Evolutionary conservation across 2,888 invertebrate species (phyloP).

Genomic region (Tachina fera): DNA sequence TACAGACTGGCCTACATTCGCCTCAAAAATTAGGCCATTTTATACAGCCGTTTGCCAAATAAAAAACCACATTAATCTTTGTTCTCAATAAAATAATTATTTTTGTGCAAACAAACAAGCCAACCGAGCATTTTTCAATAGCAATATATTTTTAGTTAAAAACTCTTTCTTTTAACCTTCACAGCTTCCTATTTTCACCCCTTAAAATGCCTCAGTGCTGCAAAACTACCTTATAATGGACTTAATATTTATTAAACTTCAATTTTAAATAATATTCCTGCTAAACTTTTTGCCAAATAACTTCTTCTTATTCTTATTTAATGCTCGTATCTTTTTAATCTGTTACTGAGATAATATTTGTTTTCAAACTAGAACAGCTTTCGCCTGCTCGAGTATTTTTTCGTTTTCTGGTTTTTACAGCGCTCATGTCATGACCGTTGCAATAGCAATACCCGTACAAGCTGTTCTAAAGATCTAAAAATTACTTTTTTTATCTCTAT

Average conservation of each 20-base stretch:
- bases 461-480: background rate
- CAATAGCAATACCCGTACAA: background rate
- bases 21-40: background rate
- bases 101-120: background rate
- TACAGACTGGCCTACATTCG: background rate
- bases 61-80: background rate
- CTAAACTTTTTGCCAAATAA: background rate
- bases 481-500: conserved; percentile 34
- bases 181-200: too few relatives aligned
- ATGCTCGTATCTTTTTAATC: background rate
- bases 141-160: background rate
- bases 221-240: too few relatives aligned
- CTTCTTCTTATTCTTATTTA: background rate
- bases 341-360: conserved; percentile 8
- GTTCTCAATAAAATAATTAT: background rate
- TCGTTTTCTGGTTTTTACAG: background rate
- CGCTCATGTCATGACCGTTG: background rate
- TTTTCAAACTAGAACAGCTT: background rate
- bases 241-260: too few relatives aligned
- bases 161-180: too few relatives aligned
- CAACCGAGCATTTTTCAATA: background rate
- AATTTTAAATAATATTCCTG: background rate
- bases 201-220: too few relatives aligned
- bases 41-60: background rate
- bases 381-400: background rate